phyloP scores from a whole-genome alignment of 2,797 vertebrate species.

The Amblyraja radiata region DNA sequence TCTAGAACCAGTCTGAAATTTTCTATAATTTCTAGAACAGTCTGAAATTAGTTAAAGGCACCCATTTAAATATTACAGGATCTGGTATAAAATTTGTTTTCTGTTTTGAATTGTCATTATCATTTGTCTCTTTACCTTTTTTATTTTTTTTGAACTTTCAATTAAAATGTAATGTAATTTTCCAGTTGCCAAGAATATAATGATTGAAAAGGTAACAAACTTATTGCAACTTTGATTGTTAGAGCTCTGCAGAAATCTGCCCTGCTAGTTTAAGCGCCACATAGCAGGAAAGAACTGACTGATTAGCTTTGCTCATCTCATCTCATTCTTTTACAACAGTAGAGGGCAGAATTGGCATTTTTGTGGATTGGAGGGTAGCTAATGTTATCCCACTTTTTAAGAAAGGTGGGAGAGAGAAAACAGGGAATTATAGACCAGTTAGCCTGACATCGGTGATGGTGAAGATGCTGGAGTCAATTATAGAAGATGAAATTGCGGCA shows the following conservation, averaged over 20 bases:
- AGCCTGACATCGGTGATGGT: no score
- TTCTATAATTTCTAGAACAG: no score
- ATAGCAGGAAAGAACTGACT: not conserved
- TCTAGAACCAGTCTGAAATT: not conserved
- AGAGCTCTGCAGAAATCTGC: not conserved
- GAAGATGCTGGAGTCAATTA: no score
- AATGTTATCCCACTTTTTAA: no score
- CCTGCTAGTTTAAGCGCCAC: not conserved
- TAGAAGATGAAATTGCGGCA: no score
- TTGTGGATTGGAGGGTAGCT: not conserved
- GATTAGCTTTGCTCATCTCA: not conserved
- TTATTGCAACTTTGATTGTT: not conserved
- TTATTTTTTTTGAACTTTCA: no score
- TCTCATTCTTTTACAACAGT: not conserved
- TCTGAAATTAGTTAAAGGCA: not conserved
- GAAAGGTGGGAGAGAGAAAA: no score
- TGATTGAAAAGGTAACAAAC: not conserved
- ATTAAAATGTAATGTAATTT: no score
- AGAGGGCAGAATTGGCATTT: no score
- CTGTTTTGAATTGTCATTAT: no score
- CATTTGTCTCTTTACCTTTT: not conserved
- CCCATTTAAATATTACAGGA: not conserved
- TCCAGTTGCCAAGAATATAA: no score
- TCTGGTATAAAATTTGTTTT: not conserved
- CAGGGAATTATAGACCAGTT: no score